Conservation (phyloP, 2,888 invertebrate species). For the Bimastos eiseni region DNA sequence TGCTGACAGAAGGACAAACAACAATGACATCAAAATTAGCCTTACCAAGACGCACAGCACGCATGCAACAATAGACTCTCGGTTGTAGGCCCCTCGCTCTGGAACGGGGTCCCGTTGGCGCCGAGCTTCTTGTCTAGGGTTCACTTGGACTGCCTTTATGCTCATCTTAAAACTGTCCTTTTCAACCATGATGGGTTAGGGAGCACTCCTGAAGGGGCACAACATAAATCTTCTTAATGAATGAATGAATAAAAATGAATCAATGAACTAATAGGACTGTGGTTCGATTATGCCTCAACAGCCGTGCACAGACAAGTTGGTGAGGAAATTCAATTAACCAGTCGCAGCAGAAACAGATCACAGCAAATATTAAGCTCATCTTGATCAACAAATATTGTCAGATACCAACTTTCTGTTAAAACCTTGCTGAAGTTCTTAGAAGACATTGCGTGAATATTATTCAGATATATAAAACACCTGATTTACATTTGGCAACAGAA, state of each 20-base stretch:
- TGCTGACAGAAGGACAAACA: constrained; percentile 62
- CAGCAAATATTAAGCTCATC: not conserved
- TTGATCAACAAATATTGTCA: not conserved
- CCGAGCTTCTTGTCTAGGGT: too few relatives aligned
- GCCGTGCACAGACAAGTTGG: not conserved
- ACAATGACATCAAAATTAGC: not conserved
- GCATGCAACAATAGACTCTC: not conserved
- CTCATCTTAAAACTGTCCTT: too few relatives aligned
- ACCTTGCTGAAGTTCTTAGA: not conserved
- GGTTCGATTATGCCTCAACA: not conserved
- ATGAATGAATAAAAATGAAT: not conserved
- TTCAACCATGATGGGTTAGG: too few relatives aligned
- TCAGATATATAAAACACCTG: not conserved
- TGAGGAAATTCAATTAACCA: not conserved
- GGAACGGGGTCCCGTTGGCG: too few relatives aligned
- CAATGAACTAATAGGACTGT: too few relatives aligned
- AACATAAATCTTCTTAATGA: too few relatives aligned
- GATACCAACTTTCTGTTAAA: not conserved
- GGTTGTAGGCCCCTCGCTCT: too few relatives aligned
- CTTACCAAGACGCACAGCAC: not conserved
- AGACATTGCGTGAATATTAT: not conserved
- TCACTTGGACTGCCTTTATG: too few relatives aligned
- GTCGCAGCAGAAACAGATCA: not conserved
- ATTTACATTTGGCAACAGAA: not conserved
- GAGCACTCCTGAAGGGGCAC: too few relatives aligned